Evolutionary conservation across 2,797 vertebrate genomes (phyloP), one percentile per base, ranked within the genome.

Genomic region (Lagocephalus sceleratus): DNA sequence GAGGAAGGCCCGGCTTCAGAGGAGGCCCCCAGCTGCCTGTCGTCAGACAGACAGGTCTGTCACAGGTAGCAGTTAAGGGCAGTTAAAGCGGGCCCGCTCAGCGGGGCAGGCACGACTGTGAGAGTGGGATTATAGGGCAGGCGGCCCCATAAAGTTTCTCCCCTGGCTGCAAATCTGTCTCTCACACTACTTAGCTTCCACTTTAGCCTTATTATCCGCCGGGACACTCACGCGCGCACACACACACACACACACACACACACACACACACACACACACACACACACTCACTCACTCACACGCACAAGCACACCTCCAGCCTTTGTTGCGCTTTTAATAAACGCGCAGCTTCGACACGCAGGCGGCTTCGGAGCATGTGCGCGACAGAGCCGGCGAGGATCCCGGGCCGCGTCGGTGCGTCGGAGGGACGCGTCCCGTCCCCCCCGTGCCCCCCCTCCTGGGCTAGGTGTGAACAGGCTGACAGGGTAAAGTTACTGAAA

Each of bases 91-190:
- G 75, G 67, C 81, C 85, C 72, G 71, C 87, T 81, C 84, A 86
- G 81, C 81, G 42, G 78, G 79, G 60, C 71, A 63, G 83, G 68
- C 64, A 66, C 67, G 49, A 82, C 74, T 82, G 78, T 65, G 82
- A 85, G 83, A 85, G 82, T 82, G 81, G 87, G 85, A 88, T 90
- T 90, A 91, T 82, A 90, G 83, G 82, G 88, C 79, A 88, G 77
- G 73, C 60, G 23, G 82, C 56, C 76, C 68, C 84, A 84, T 89
- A 87, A 88, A 89, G 79, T 85, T 84, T 87, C 78, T 88, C 79
- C 75, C 55, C 70, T 78, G 79, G 78, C 84, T 86, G 74, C 71
- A 69, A 62, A 66, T 60, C 75, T 72, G 72, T 71, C 70, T 85
- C 63, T 85, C 87, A 85, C 70, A 79, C 79, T 68, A 81, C 54